Conservation (phyloP, 2,888 invertebrate species). For the Leptinotarsa juncta region DNA sequence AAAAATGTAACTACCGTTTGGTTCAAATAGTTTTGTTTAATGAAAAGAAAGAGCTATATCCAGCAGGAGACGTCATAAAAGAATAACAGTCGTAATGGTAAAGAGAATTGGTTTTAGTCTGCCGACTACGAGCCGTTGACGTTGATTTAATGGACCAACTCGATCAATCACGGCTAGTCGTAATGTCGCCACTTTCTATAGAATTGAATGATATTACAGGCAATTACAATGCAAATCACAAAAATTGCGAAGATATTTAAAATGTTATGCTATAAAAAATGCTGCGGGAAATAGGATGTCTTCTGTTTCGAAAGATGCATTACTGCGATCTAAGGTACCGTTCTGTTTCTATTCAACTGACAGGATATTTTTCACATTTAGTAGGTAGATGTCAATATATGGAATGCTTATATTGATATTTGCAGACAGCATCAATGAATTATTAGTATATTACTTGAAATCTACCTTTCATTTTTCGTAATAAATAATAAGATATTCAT, state of each 20-base stretch:
- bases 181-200: background rate
- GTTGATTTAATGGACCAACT: slow-evolving; percentile 32
- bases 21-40: too few relatives aligned
- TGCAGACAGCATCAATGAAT: background rate
- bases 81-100: too few relatives aligned
- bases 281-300: slow-evolving; percentile 4
- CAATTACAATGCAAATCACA: background rate
- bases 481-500: background rate
- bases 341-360: background rate
- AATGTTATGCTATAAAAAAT: background rate
- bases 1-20: too few relatives aligned
- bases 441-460: background rate
- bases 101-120: background rate
- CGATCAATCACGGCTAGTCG: slow-evolving; percentile 32
- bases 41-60: too few relatives aligned
- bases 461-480: background rate
- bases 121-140: background rate
- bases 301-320: slow-evolving; percentile 22
- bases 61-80: too few relatives aligned
- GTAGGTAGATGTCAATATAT: background rate
- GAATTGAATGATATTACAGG: slow-evolving; percentile 28
- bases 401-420: background rate
- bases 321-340: background rate
- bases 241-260: background rate
- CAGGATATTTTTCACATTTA: background rate